Base-by-base conservation (phyloP, 2,888 invertebrate genomes). In the Bellardia pandia region DNA sequence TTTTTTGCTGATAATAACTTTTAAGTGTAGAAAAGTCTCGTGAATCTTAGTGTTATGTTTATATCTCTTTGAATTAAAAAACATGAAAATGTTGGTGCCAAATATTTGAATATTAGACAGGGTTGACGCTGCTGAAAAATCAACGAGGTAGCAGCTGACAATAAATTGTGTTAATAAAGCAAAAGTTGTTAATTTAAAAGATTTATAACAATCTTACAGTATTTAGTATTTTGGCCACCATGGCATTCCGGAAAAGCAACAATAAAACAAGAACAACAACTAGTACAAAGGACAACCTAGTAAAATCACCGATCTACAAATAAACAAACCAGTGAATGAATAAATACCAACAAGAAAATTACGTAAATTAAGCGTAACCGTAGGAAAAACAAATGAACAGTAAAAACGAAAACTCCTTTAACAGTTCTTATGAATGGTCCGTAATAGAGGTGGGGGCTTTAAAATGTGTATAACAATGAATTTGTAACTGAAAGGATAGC, bases 121-220 rank as follows among this genome's bases (percentile, higher is more conserved):
- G 33, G 4, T 2, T 56, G 33, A 30, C 7, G 13, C 23, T 74
- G 23, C 23, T 79, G 53, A 86, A 40, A 68, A 86, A 74, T 86
- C 86, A 68, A 78, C 58, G 48, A 72, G 66, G 76, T 53, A 89
- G 90, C 88, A 83, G 90, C 88, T 92, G 91, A 91, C 92, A 91
- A 92, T 92, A 92, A 92, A 92, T 92, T 92, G 90, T 90, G 91
- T 91, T 91, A 92, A 92, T 91, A 92, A 90, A 92, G 91, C 90
- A 90, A 92, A 92, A 92, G 91, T 90, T 92, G 92, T 92, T 92
- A 92, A 92, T 92, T 92, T 91, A 90, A 92, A 92, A 92, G 92
- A 92, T 92, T 92, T 92, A 92, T 92, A 91, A 81, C 86, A 74
- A 58, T 60, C 60, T 42, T 45, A 79, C 64, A 23, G 9, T 51